Evolutionary conservation across 2,113 vertebrate species (phyloP).

Genomic region (Fulmarus glacialis): DNA sequence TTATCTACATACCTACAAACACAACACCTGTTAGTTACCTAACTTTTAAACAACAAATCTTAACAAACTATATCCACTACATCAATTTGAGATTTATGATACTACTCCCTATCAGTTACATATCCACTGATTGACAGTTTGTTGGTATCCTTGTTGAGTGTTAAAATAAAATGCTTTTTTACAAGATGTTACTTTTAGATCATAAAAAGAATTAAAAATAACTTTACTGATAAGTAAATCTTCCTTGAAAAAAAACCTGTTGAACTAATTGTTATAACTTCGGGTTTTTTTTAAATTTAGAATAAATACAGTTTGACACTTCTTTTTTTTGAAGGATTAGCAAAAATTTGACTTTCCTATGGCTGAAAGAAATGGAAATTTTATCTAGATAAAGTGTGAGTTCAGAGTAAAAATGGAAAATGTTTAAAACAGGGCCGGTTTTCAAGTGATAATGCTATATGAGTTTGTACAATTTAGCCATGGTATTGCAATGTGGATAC

Average conservation of each 20-base stretch:
- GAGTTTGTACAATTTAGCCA: conserved; percentile 3
- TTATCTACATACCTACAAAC: too few relatives aligned
- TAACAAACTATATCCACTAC: too few relatives aligned
- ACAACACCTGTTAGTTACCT: too few relatives aligned
- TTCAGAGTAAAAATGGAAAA: conserved; percentile 57
- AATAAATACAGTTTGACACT: not conserved
- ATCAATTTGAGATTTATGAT: too few relatives aligned
- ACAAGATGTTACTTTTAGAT: not conserved
- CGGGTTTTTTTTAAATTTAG: not conserved
- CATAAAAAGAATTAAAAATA: not conserved
- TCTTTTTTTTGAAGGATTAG: not conserved
- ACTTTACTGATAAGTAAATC: not conserved
- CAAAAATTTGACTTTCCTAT: not conserved
- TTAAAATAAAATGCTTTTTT: not conserved
- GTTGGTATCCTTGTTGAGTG: not conserved
- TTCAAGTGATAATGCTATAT: not conserved
- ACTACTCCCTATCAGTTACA: too few relatives aligned
- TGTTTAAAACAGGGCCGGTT: conserved; percentile 67
- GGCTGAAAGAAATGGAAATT: not conserved
- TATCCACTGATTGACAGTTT: not conserved
- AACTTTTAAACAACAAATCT: too few relatives aligned
- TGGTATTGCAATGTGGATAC: conserved; percentile 64
- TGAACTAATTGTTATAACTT: not conserved
- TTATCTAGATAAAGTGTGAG: conserved; percentile 27
- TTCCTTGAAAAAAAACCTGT: not conserved